Evolutionary conservation across 2,888 invertebrate genomes (phyloP).

Genomic region (Steinernema scapterisci): DNA sequence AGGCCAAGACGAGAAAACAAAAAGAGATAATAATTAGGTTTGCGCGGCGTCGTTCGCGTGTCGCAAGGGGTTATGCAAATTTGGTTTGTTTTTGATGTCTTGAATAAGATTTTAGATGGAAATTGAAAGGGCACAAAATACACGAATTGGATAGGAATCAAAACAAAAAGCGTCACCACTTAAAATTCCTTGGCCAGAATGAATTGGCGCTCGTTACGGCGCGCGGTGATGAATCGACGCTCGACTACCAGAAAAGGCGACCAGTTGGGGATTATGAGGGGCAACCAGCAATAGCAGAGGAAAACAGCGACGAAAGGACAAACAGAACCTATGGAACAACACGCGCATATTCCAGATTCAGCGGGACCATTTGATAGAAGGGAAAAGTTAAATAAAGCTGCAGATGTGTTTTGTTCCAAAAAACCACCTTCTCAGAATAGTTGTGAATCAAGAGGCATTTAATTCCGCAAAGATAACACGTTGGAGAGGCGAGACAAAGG

Average conservation of each 20-base stretch:
- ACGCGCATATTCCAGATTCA: not conserved
- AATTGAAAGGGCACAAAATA: no score
- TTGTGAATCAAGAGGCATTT: no score
- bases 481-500: no score
- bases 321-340: not conserved
- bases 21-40: conserved; percentile 16
- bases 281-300: not conserved
- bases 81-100: conserved; percentile 13
- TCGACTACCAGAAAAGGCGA: not conserved
- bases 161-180: not conserved
- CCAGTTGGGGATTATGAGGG: conserved; percentile 20
- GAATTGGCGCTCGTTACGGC: not conserved
- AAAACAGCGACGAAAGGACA: not conserved
- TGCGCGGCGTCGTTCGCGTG: conserved; percentile 1
- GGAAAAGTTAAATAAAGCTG: no score
- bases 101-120: not conserved
- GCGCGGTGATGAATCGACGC: conserved; percentile 9
- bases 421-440: no score
- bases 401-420: no score
- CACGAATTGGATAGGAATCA: not conserved
- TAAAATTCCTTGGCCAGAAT: not conserved
- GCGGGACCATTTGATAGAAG: no score
- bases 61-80: conserved; percentile 1
- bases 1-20: not conserved
- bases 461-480: no score